Conservation (phyloP, 2,888 invertebrate species). For the Morinoia aosen region DNA sequence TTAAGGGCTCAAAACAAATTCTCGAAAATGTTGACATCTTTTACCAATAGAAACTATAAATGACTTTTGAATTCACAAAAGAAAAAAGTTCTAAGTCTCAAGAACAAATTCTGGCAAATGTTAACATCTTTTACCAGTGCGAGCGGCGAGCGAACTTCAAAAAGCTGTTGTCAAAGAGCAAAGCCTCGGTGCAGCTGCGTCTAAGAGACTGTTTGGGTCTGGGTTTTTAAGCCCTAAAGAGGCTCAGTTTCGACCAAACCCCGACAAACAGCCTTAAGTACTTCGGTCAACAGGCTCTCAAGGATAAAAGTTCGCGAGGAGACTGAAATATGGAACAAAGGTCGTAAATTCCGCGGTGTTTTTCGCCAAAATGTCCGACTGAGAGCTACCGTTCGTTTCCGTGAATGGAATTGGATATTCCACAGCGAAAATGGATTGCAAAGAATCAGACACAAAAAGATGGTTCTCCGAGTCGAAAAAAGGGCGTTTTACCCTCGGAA, state of each 20-base stretch:
- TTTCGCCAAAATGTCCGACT: slow-evolving; percentile 28
- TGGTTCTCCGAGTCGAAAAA: background rate
- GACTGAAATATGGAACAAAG: slow-evolving; percentile 32
- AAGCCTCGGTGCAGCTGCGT: background rate
- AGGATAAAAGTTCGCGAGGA: slow-evolving; percentile 13
- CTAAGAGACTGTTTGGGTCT: background rate
- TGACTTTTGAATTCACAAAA: background rate
- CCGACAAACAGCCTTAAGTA: slow-evolving; percentile 34
- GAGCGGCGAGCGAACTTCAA: background rate
- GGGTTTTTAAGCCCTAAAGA: background rate
- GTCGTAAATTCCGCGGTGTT: background rate
- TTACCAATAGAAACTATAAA: too few species aligned
- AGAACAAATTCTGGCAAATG: background rate
- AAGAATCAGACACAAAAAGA: background rate
- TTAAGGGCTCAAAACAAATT: too few species aligned
- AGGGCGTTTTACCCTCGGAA: background rate
- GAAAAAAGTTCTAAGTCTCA: background rate
- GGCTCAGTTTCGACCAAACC: slow-evolving; percentile 29
- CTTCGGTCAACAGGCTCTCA: slow-evolving; percentile 12
- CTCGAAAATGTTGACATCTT: too few species aligned
- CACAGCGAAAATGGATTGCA: background rate
- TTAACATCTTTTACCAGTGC: background rate
- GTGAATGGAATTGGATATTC: slow-evolving; percentile 30
- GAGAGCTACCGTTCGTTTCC: background rate
- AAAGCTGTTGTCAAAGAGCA: background rate